Percentiles rank a stretch among this genome's conserved stretches.
These are phyloP conservation scores for Philopotamus ludificatus DNA, from an alignment of 1,140 invertebrate species.

Conservation along the genomic window DNA sequence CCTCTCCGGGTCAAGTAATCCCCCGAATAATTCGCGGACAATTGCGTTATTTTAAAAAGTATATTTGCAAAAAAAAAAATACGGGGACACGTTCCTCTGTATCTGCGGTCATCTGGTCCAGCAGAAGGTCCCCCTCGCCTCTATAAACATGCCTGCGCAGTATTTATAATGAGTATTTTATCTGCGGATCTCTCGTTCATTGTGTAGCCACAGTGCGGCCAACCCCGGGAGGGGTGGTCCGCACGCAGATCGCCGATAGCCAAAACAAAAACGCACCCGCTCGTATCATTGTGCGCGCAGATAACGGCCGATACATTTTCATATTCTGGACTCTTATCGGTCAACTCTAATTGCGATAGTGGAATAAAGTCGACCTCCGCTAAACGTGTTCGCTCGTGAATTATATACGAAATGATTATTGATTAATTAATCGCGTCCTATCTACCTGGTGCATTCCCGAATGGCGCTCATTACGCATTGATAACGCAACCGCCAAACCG, in stretches of 20 bases:
- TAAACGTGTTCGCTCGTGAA: too few species aligned
- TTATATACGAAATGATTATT: neutral
- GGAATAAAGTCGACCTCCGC: too few species aligned
- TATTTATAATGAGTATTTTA: constrained; percentile 41
- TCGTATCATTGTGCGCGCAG: neutral
- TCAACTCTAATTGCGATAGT: too few species aligned
- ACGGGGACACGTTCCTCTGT: neutral
- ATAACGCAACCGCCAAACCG: neutral
- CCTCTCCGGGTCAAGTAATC: neutral
- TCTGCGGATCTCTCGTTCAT: constrained; percentile 39
- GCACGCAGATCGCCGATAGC: constrained; percentile 7
- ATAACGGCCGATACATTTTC: constrained; percentile 6
- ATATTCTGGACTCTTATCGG: too few species aligned
- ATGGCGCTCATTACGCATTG: too few species aligned
- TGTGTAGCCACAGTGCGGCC: constrained; percentile 24
- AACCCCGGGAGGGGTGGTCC: neutral
- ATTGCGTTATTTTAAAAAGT: too few species aligned
- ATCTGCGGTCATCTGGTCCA: neutral
- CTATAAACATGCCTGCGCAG: constrained; percentile 14
- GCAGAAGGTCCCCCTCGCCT: neutral
- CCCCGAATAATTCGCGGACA: too few species aligned
- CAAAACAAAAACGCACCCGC: constrained; percentile 15
- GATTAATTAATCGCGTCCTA: neutral
- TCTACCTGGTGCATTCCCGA: neutral
- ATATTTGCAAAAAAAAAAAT: too few species aligned